These are phyloP conservation scores for Chaitophorus viminalis DNA, from an alignment of 2,888 invertebrate species.

Conservation along the genomic window DNA sequence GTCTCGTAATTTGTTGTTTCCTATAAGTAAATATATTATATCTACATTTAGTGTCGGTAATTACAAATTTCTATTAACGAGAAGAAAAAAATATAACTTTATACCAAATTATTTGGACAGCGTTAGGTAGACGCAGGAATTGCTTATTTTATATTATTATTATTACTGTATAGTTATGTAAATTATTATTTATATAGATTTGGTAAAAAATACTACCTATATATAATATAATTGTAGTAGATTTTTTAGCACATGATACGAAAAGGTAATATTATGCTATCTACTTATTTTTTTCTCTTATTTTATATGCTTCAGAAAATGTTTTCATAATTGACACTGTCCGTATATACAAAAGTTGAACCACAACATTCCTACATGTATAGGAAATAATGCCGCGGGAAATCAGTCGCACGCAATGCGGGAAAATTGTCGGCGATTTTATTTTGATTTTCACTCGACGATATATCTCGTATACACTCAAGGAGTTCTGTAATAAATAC, in stretches of 20 bases:
- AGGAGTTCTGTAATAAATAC: too few species aligned
- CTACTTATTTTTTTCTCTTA: background rate
- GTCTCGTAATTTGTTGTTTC: constrained; percentile 13
- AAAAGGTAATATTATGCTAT: background rate
- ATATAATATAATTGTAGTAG: background rate
- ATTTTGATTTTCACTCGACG: background rate
- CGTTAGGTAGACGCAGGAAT: background rate
- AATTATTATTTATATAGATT: too few species aligned
- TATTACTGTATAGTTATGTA: background rate
- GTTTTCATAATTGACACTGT: background rate
- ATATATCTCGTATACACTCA: too few species aligned
- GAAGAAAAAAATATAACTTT: background rate
- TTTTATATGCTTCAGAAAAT: background rate
- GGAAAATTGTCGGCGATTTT: background rate
- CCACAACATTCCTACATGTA: background rate
- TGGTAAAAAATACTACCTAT: too few species aligned
- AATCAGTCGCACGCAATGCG: background rate
- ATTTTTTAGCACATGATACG: background rate
- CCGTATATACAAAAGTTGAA: background rate
- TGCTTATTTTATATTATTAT: background rate
- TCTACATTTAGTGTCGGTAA: background rate
- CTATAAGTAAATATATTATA: background rate
- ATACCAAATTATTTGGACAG: background rate
- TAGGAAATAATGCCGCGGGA: background rate
- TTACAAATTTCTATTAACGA: background rate